These are phyloP conservation scores for Barypeithes pellucidus DNA, from an alignment of 2,888 invertebrate species.

Conservation along the genomic window DNA sequence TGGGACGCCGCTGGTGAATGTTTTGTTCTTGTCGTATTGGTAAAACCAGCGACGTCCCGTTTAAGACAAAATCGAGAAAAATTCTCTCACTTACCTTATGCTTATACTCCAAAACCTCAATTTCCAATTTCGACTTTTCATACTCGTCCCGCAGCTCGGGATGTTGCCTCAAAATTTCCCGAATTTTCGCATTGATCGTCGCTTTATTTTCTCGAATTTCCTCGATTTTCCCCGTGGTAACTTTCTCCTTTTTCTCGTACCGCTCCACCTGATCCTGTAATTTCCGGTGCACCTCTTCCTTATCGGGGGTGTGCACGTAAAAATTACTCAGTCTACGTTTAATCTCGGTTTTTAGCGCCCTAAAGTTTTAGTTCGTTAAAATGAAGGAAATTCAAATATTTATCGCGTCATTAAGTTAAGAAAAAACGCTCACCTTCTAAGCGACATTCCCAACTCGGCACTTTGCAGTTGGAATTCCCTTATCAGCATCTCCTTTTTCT, in stretches of 20 bases:
- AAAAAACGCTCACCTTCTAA: constrained; percentile 57
- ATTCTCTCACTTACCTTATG: constrained; percentile 56
- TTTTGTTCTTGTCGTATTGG: too few species aligned
- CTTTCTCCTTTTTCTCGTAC: constrained; percentile 60
- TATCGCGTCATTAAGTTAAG: neutral
- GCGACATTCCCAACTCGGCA: constrained; percentile 54
- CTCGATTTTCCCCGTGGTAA: constrained; percentile 58
- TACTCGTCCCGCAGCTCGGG: constrained; percentile 58
- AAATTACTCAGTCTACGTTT: constrained; percentile 63
- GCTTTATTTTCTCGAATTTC: constrained; percentile 56
- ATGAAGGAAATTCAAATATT: neutral
- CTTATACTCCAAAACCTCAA: constrained; percentile 51
- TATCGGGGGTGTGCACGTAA: constrained; percentile 61
- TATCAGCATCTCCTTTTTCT: constrained; percentile 57
- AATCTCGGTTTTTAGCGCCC: constrained; percentile 63
- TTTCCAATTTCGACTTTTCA: constrained; percentile 56
- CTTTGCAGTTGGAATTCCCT: constrained; percentile 58
- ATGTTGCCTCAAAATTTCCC: constrained; percentile 57
- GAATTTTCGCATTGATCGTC: constrained; percentile 59
- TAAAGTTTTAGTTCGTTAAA: constrained; percentile 38
- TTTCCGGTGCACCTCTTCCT: constrained; percentile 60
- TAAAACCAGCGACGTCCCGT: too few species aligned
- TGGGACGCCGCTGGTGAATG: too few species aligned
- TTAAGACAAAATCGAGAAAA: too few species aligned
- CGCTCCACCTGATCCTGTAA: constrained; percentile 61